phyloP scores from a whole-genome alignment of 2,888 invertebrate genomes.

The Cheilosia variabilis region DNA sequence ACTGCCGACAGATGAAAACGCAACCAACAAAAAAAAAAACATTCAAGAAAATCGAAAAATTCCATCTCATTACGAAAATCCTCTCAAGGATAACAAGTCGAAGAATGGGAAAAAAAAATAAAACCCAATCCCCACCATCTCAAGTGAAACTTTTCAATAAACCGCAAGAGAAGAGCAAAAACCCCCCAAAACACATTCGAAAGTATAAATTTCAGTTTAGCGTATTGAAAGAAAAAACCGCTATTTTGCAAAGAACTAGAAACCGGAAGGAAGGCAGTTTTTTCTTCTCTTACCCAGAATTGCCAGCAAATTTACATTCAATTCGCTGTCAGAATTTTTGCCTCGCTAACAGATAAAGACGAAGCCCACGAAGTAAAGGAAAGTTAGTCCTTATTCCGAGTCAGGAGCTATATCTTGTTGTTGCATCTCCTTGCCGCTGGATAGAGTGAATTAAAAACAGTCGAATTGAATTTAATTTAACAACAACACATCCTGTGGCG shows the following conservation, averaged over 20 bases:
- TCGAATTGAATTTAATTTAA: slow-evolving; percentile 67
- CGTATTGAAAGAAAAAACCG: slow-evolving; percentile 50
- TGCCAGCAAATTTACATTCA: slow-evolving; percentile 27
- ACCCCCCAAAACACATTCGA: slow-evolving; percentile 30
- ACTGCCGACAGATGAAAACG: slow-evolving; percentile 22
- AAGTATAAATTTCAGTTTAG: slow-evolving; percentile 54
- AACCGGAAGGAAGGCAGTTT: slow-evolving; percentile 27
- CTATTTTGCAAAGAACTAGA: slow-evolving; percentile 35
- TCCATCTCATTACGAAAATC: slow-evolving; percentile 65
- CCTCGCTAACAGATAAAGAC: slow-evolving; percentile 48
- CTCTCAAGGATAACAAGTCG: slow-evolving; percentile 56
- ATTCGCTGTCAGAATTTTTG: slow-evolving; percentile 55
- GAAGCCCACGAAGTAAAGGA: slow-evolving; percentile 32
- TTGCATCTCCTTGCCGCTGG: neutral
- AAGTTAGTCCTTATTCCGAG: slow-evolving; percentile 57
- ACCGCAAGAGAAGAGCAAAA: slow-evolving; percentile 42
- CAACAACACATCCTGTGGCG: slow-evolving; percentile 59
- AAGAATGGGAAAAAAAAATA: neutral
- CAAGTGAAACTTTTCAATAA: slow-evolving; percentile 65
- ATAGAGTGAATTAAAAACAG: slow-evolving; percentile 34
- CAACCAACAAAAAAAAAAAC: slow-evolving; percentile 6
- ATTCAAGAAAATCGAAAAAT: slow-evolving; percentile 30
- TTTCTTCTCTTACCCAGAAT: slow-evolving; percentile 1
- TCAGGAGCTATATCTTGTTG: neutral
- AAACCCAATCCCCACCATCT: slow-evolving; percentile 7